phyloP scores from a whole-genome alignment of 2,113 vertebrate species.

The Ceuthmochares aereus region DNA sequence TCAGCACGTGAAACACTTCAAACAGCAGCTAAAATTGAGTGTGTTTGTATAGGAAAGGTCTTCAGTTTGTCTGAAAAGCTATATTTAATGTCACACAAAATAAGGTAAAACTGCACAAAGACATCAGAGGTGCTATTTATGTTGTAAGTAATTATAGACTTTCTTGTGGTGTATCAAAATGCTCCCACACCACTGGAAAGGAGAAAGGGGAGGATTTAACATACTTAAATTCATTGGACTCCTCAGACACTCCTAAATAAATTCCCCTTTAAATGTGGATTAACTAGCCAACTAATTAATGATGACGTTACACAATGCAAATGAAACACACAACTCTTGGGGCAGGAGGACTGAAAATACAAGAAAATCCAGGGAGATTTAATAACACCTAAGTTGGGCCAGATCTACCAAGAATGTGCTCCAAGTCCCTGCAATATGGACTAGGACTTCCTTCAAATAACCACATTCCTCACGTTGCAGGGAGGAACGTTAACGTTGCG shows the following conservation, averaged over 20 bases:
- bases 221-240: neutral
- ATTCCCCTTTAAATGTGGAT: neutral
- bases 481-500: too few species aligned
- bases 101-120: neutral
- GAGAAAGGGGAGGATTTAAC: neutral
- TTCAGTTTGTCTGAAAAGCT: neutral
- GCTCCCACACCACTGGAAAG: neutral
- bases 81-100: neutral
- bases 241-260: neutral
- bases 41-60: neutral
- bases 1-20: neutral
- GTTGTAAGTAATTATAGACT: neutral
- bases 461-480: too few species aligned
- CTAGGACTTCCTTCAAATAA: too few species aligned
- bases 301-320: neutral
- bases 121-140: neutral
- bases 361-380: neutral
- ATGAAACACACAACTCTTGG: neutral
- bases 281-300: too few species aligned
- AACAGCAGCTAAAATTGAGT: neutral
- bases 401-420: too few species aligned
- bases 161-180: neutral
- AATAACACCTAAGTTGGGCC: too few species aligned
- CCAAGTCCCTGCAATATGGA: too few species aligned
- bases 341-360: neutral